A percentile compares a stretch with the other conserved stretches of the same genome.
These are phyloP conservation scores for Panthera uncia DNA, from an alignment of 2,113 vertebrate species.

Conservation along the genomic window DNA sequence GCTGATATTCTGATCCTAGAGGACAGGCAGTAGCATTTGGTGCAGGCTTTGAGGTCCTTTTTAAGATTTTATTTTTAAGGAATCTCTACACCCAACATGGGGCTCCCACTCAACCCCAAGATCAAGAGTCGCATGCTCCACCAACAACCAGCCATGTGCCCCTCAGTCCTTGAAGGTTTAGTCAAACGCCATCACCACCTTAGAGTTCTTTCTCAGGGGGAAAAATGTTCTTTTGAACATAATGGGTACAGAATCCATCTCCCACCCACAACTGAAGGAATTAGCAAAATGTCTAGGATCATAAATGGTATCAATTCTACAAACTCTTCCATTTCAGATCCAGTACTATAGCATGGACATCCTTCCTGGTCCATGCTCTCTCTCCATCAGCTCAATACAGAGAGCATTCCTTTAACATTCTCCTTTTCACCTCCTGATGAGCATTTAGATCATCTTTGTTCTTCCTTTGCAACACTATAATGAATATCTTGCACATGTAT, in stretches of 20 bases:
- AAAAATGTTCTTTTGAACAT: neutral
- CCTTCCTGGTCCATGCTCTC: neutral
- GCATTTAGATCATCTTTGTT: neutral
- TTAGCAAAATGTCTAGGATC: neutral
- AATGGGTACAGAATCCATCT: neutral
- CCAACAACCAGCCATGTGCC: no score
- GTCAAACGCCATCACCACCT: neutral
- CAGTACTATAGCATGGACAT: no score
- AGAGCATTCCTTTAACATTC: neutral
- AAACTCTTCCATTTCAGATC: neutral
- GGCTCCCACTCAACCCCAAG: no score
- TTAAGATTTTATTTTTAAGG: no score
- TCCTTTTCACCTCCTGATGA: neutral
- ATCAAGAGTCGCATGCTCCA: no score
- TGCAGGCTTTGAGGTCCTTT: neutral
- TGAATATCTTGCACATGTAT: neutral
- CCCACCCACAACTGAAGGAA: neutral
- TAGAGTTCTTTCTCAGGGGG: neutral
- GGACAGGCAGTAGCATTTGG: neutral
- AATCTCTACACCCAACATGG: no score
- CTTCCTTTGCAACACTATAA: neutral
- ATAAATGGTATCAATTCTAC: neutral
- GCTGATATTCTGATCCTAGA: neutral
- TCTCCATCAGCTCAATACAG: neutral
- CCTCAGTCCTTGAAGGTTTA: neutral